Evolutionary conservation across 2,113 vertebrate genomes (phyloP), one percentile per base, ranked within the genome.

Genomic region (Eulemur macaco): DNA sequence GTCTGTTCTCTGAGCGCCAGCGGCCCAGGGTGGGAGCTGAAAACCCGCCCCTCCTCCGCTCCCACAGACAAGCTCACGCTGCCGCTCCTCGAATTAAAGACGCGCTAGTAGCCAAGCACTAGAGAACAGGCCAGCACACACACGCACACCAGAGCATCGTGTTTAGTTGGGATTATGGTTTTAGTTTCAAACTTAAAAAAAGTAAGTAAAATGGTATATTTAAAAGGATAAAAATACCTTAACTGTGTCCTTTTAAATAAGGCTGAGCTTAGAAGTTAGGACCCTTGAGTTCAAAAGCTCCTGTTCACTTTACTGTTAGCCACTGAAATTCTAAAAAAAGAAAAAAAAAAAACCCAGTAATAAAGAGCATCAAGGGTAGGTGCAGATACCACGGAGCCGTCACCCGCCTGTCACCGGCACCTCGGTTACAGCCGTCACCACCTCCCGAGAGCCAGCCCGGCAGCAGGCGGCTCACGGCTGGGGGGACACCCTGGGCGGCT

Each of bases 241-340:
- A 42, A 94, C 92, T 89, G 91, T 63, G 93, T 93, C 89, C 91
- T 91, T 97, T 91, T 93, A 90, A 86, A 76, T 66, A 86, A 94
- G 1, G 20, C 54, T 84, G 82, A 91, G 69, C 20, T 85, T 80
- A 94, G 90, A 94, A 94, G 87, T 3, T 87, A 96, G 86, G 95
- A 83, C 69, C 91, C 68, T 69, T 77, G 89, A 71, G 88, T 84
- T 95, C 95, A 91, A 97, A 96, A 50, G 82, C 34, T 91, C 86
- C 66, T 82, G 81, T 81, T 89, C 95, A 81, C 95, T 89, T 95
- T 86, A 89, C 88, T 31, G 88, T 31, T 42, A 94, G 71, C 74
- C 96, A 97, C 95, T 42, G 27, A 94, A 71, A 95, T 77, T 96
- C 96, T 97, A 93, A 84, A 97, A 91, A 85, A 88, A 80, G 94